These are phyloP conservation scores for Heptranchias perlo DNA, from an alignment of 2,113 vertebrate genomes.

Conservation along the genomic window DNA sequence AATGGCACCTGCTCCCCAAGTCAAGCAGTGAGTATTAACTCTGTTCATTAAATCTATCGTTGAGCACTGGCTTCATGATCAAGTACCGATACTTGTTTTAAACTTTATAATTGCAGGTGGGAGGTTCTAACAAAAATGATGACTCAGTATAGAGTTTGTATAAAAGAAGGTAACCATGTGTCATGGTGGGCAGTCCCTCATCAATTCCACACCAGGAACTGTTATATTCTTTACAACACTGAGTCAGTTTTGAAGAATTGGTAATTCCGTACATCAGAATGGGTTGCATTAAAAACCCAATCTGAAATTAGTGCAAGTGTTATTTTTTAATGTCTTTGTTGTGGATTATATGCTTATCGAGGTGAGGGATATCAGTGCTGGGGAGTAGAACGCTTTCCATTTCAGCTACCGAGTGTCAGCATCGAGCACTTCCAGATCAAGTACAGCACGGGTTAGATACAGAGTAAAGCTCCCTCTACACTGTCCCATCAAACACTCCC, in stretches of 20 bases:
- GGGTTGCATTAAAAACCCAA: neutral
- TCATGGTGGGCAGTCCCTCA: neutral
- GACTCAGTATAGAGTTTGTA: neutral
- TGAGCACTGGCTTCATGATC: neutral
- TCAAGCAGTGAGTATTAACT: neutral
- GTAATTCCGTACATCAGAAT: neutral
- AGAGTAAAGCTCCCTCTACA: neutral
- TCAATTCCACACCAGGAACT: neutral
- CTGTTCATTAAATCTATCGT: neutral
- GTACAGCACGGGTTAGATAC: no score
- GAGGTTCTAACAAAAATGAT: neutral
- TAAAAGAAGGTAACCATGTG: no score
- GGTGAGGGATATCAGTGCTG: slow-evolving; percentile 1
- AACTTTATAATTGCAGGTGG: neutral
- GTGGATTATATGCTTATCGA: neutral
- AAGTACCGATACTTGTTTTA: neutral
- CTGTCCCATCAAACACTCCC: neutral
- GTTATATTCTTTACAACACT: neutral
- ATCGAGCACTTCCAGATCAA: no score
- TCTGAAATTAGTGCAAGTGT: neutral
- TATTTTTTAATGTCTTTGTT: neutral
- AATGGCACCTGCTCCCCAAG: neutral
- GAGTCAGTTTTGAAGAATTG: neutral
- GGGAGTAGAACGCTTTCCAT: neutral
- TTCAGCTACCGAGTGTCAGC: neutral